Conservation (phyloP, 2,797 vertebrate species). For the Agapornis canus region DNA sequence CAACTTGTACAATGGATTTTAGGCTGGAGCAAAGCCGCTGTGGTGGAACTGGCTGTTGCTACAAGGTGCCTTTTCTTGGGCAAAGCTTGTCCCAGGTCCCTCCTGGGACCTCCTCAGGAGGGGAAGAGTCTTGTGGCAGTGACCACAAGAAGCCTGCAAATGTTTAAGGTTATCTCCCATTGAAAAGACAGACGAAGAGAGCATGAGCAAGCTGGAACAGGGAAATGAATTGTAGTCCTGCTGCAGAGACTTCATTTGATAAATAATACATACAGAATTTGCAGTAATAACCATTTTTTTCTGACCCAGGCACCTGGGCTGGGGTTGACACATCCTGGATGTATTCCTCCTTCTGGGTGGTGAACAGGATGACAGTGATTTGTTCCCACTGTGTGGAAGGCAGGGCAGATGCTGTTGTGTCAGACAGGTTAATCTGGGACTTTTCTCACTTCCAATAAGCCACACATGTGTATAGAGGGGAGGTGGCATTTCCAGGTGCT, state of each 20-base stretch:
- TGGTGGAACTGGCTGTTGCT: neutral
- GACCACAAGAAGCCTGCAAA: conserved; percentile 41
- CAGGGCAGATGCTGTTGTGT: conserved; percentile 19
- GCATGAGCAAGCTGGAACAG: neutral
- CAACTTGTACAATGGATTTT: neutral
- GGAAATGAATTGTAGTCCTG: conserved; percentile 65
- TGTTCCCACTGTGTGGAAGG: neutral
- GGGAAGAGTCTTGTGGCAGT: neutral
- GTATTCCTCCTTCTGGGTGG: conserved; percentile 42
- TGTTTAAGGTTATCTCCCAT: conserved; percentile 50
- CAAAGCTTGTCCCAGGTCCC: neutral
- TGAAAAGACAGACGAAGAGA: conserved; percentile 17
- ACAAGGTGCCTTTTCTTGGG: neutral
- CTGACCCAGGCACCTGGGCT: conserved; percentile 1
- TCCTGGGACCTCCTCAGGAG: neutral
- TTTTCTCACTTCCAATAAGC: neutral
- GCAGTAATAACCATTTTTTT: conserved; percentile 69
- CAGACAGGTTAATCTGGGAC: conserved; percentile 46
- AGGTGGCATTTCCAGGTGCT: fast-evolving
- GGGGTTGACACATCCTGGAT: conserved; percentile 64
- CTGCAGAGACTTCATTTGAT: conserved; percentile 79
- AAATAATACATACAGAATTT: conserved; percentile 80
- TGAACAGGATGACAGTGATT: conserved; percentile 38
- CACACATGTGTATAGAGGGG: fast-evolving
- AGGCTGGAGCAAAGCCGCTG: neutral